phyloP scores from a whole-genome alignment of 2,888 invertebrate genomes.

The Ormyrus labotus region DNA sequence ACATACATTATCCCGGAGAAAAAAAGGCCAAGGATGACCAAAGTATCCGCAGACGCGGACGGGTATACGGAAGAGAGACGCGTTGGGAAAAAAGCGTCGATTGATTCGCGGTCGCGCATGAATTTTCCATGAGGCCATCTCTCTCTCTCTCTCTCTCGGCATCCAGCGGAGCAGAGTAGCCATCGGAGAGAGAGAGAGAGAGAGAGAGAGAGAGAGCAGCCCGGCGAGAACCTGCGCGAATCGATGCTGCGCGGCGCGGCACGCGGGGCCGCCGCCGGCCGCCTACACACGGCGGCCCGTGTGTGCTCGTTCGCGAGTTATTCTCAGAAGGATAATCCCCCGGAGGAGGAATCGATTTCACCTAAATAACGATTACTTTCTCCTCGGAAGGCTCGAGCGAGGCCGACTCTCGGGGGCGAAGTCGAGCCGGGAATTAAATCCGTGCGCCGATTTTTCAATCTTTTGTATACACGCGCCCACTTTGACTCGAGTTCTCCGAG shows the following conservation, averaged over 20 bases:
- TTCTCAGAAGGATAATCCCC: constrained; percentile 24
- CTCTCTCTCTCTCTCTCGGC: neutral
- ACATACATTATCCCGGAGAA: too few species aligned
- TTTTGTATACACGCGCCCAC: neutral
- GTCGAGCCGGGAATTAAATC: constrained; percentile 19
- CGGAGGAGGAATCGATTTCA: constrained; percentile 22
- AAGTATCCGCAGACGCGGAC: too few species aligned
- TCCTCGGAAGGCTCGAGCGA: neutral
- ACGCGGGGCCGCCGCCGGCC: neutral
- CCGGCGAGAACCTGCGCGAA: neutral
- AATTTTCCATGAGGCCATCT: constrained; percentile 32
- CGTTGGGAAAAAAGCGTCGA: constrained; percentile 10
- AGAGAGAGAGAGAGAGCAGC: neutral
- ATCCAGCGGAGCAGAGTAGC: too few species aligned
- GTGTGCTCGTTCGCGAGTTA: neutral
- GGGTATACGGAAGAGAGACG: too few species aligned
- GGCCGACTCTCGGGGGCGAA: too few species aligned
- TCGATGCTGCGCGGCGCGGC: constrained; percentile 1
- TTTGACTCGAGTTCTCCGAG: neutral
- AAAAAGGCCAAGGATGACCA: too few species aligned
- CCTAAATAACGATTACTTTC: constrained; percentile 37
- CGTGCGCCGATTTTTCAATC: constrained; percentile 19
- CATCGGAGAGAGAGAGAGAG: too few species aligned
- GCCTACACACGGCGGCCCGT: too few species aligned
- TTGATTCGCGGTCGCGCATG: constrained; percentile 29